Base-by-base conservation (phyloP, 2,888 invertebrate species). In the Apoda limacodes region DNA sequence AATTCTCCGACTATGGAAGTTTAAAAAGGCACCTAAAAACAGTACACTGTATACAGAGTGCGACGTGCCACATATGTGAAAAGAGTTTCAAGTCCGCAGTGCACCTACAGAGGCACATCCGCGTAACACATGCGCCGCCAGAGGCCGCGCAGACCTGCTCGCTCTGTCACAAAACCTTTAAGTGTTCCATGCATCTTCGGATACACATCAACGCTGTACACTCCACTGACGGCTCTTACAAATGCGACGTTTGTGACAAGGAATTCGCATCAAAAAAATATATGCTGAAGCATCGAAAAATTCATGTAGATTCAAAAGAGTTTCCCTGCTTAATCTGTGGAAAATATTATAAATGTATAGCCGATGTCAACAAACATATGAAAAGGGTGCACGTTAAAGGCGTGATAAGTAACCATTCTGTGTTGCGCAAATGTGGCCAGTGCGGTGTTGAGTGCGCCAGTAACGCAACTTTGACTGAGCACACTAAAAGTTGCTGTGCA, bases 101-200 rank as follows among this genome's bases (percentile, higher is more conserved):
- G 9, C 51, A 52, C 14, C 29, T 58, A 0, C 53, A 55, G 19
- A 46, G 53, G 17, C 61, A 61, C 17, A 47, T 60, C 1, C 34
- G 45, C 15, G 48, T 58, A 1, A 60, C 61, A 0, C 61, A 61
- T 23, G 60, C 61, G 0, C 55, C 60, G 0, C 57, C 59, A 0
- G 57, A 59, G 38, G 52, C 55, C 0, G 48, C 41, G 0, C 42
- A 48, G 6, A 43, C 32, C 0, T 61, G 61, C 14, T 47, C 50
- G 0, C 42, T 51, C 0, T 61, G 61, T 20, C 28, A 58, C 2
- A 61, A 59, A 30, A 40, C 45, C 0, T 60, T 56, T 20, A 61
- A 61, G 43, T 58, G 58, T 12, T 28, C 48, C 0, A 39, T 56
- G 38, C 60, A 60, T 41, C 25, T 61, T 10, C 39, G 55, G 1